A percentile compares a stretch with the other conserved stretches of the same genome.
Conservation (phyloP, 2,888 invertebrate genomes). For the Coleophora flavipennella region DNA sequence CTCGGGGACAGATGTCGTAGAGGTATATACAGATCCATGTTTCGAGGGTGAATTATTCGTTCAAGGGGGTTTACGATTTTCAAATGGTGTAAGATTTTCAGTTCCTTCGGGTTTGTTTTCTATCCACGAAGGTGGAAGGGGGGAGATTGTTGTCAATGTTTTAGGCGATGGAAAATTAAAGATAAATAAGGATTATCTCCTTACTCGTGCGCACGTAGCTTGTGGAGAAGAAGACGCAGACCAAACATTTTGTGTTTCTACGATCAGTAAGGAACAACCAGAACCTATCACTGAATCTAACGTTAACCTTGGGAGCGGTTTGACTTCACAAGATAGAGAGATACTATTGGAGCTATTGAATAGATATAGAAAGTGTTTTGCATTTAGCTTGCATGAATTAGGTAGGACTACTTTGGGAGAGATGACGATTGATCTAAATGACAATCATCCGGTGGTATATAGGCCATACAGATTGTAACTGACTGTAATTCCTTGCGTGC, state of each 20-base stretch:
- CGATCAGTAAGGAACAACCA: neutral
- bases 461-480: too few species aligned
- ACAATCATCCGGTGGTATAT: too few species aligned
- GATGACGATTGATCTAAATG: too few species aligned
- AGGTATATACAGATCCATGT: neutral
- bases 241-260: neutral
- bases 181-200: neutral
- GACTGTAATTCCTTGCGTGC: too few species aligned
- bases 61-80: neutral
- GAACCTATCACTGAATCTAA: neutral
- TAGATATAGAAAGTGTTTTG: conserved; percentile 9
- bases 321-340: neutral
- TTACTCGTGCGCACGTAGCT: neutral
- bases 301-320: neutral
- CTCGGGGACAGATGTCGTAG: neutral
- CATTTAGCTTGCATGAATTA: conserved; percentile 6
- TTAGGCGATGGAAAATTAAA: neutral
- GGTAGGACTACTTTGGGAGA: conserved; percentile 6
- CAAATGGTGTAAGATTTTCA: too few species aligned
- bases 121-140: too few species aligned
- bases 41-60: conserved; percentile 1
- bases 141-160: neutral
- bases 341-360: conserved; percentile 3
- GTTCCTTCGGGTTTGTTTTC: too few species aligned
- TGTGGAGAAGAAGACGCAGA: neutral